Conservation (phyloP, 2,113 vertebrate genomes). For the Rattus norvegicus region DNA sequence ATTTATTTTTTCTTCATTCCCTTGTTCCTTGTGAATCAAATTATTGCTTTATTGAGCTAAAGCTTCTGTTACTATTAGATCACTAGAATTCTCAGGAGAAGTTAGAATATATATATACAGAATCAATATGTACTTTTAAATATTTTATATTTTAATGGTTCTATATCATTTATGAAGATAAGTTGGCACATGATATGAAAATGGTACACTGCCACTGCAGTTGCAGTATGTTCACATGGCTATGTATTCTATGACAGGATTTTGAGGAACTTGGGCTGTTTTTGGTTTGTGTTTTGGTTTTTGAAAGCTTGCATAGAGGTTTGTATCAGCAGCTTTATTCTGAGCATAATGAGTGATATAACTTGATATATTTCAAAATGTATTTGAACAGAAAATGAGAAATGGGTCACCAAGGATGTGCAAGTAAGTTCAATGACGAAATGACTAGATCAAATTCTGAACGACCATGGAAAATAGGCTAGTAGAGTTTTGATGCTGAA, state of each 20-base stretch:
- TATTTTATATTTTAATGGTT: background rate
- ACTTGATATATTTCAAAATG: slow-evolving; percentile 30
- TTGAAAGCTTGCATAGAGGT: background rate
- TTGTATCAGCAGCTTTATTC: background rate
- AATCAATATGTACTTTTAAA: background rate
- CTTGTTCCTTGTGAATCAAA: background rate
- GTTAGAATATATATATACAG: background rate
- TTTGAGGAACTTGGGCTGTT: background rate
- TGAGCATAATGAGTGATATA: slow-evolving; percentile 12
- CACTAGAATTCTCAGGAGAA: background rate
- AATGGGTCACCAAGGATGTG: background rate
- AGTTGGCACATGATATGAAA: background rate
- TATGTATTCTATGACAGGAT: background rate
- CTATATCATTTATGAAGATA: background rate
- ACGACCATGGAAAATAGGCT: background rate
- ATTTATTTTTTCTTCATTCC: background rate
- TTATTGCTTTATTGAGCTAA: slow-evolving; percentile 21
- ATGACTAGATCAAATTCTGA: background rate
- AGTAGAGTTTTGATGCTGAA: slow-evolving; percentile 4
- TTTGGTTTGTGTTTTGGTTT: background rate
- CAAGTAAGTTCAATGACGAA: background rate
- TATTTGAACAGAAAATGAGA: slow-evolving; percentile 37
- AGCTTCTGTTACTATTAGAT: background rate
- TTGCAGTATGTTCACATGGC: background rate
- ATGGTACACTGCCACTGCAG: background rate